phyloP scores from a whole-genome alignment of 2,888 invertebrate species.

The Eupithecia inturbata region DNA sequence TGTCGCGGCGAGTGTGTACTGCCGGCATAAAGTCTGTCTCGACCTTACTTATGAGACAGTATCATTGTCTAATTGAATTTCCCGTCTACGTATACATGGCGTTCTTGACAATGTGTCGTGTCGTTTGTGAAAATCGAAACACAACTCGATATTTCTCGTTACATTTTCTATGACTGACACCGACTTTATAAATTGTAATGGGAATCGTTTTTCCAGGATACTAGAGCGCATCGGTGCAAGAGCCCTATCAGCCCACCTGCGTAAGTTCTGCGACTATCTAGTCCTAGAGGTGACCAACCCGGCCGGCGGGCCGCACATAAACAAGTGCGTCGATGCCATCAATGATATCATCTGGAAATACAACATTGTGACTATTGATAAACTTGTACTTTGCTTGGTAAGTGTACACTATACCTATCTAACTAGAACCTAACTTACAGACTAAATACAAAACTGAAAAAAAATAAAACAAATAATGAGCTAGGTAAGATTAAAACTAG shows the following conservation, averaged over 20 bases:
- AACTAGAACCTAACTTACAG: no score
- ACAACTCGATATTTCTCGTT: not conserved
- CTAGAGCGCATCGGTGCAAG: conserved; percentile 96
- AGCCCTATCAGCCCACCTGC: conserved; percentile 94
- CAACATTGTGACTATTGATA: conserved; percentile 97
- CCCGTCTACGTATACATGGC: not conserved
- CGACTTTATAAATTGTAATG: not conserved
- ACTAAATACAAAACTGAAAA: no score
- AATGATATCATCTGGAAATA: conserved; percentile 99
- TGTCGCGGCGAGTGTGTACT: no score
- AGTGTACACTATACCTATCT: no score
- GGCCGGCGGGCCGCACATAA: conserved; percentile 94
- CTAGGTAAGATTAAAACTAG: no score
- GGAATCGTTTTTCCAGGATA: conserved; percentile 84
- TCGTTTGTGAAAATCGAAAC: not conserved
- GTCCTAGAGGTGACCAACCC: conserved; percentile 96
- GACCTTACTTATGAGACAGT: not conserved
- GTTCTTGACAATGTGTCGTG: not conserved
- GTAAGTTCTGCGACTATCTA: conserved; percentile 97
- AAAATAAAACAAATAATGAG: no score
- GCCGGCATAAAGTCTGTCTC: not conserved
- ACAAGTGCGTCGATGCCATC: conserved; percentile 97
- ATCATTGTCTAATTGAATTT: not conserved
- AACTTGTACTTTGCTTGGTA: conserved; percentile 95
- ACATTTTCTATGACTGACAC: not conserved